A percentile compares a stretch with the other conserved stretches of the same genome.
Evolutionary conservation across 2,888 invertebrate genomes (phyloP).

Genomic region (Hypselothyrea guttata): DNA sequence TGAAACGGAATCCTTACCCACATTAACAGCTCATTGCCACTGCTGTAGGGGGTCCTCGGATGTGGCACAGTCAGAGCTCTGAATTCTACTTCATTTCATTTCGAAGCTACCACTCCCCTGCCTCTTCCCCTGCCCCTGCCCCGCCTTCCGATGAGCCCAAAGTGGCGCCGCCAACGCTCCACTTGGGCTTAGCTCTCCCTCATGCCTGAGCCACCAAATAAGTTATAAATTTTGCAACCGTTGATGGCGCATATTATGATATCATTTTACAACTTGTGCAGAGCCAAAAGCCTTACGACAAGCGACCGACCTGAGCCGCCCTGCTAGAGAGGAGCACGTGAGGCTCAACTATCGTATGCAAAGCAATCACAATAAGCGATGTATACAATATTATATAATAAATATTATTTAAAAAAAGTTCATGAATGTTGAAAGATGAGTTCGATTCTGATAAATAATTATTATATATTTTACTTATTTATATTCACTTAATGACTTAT

Average conservation of each 20-base stretch:
- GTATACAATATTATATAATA: too few species aligned
- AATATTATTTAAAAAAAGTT: too few species aligned
- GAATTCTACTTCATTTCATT: too few species aligned
- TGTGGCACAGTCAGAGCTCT: conserved; percentile 13
- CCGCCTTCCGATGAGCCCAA: conserved; percentile 40
- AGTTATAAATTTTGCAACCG: conserved; percentile 82
- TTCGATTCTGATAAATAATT: too few species aligned
- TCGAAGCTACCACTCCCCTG: not conserved
- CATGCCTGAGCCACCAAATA: conserved; percentile 66
- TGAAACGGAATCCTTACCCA: conserved; percentile 74
- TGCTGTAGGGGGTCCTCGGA: conserved; percentile 76
- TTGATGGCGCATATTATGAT: conserved; percentile 82
- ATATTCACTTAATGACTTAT: too few species aligned
- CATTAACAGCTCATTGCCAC: conserved; percentile 81
- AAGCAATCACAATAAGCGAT: not conserved
- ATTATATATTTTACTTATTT: too few species aligned
- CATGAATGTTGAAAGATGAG: too few species aligned
- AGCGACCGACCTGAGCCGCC: conserved; percentile 46
- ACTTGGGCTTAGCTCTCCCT: conserved; percentile 32
- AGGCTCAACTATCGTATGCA: conserved; percentile 8
- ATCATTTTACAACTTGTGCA: conserved; percentile 80
- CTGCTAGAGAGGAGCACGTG: conserved; percentile 44
- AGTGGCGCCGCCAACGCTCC: conserved; percentile 74
- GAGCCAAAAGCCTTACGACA: conserved; percentile 47
- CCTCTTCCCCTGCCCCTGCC: conserved; percentile 10